Conservation (phyloP, 1,140 invertebrate genomes). For the Mesaphorura yosii region DNA sequence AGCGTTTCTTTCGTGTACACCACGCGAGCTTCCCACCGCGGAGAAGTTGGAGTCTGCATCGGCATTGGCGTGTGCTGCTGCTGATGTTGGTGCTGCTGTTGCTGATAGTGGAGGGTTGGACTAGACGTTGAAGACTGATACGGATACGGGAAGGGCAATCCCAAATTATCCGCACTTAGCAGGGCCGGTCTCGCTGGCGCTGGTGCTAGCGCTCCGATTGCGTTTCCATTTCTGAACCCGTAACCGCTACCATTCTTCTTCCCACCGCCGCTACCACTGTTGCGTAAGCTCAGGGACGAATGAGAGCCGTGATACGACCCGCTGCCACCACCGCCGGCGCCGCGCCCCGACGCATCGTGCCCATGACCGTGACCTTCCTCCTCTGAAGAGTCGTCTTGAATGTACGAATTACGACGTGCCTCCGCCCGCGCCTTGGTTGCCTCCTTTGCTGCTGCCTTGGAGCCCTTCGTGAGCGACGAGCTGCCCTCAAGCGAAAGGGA, state of each 20-base stretch:
- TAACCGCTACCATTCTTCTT: background rate
- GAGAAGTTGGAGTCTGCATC: constrained; percentile 16
- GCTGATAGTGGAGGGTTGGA: constrained; percentile 8
- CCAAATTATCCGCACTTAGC: background rate
- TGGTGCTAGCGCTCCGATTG: background rate
- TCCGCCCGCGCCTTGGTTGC: constrained; percentile 28
- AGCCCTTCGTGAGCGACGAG: constrained; percentile 8
- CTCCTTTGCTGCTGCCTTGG: constrained; percentile 23
- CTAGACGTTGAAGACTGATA: constrained; percentile 14
- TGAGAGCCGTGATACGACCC: constrained; percentile 25
- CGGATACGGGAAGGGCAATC: constrained; percentile 11
- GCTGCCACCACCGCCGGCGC: constrained; percentile 2
- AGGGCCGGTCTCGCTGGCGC: background rate
- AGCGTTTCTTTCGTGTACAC: constrained; percentile 27
- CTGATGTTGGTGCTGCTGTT: constrained; percentile 1
- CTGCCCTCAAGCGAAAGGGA: constrained; percentile 16
- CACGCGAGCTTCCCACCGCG: constrained; percentile 28
- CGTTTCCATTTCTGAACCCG: background rate
- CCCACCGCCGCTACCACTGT: background rate
- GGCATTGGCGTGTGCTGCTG: background rate
- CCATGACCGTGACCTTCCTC: too few species aligned
- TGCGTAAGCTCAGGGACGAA: constrained; percentile 24
- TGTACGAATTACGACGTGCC: constrained; percentile 25
- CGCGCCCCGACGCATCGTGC: too few species aligned
- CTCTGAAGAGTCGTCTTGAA: constrained; percentile 19